Conservation (phyloP, 2,888 invertebrate species). For the Amblyteles armatorius region DNA sequence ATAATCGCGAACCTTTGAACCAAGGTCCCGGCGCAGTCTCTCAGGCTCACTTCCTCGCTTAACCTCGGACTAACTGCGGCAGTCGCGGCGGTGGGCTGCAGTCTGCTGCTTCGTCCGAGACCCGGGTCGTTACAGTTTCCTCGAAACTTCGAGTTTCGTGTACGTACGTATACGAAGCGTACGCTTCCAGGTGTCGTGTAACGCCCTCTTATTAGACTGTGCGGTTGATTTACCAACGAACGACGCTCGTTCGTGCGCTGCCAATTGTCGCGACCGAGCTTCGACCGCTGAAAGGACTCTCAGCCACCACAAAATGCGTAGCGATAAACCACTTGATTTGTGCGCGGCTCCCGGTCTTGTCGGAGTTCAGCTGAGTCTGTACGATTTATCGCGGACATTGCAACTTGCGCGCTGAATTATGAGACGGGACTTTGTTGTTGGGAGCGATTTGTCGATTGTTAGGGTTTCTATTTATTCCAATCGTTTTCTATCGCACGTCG, state of each 20-base stretch:
- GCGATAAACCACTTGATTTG: background rate
- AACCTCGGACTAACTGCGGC: background rate
- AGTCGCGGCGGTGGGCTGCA: background rate
- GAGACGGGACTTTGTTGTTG: too few relatives aligned
- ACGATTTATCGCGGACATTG: too few relatives aligned
- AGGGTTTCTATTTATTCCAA: too few relatives aligned
- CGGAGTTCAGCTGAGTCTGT: background rate
- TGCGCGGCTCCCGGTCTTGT: background rate
- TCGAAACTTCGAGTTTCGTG: background rate
- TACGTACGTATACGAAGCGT: background rate
- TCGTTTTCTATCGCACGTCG: too few relatives aligned
- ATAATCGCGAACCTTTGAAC: slow-evolving; percentile 16
- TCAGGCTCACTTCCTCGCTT: background rate
- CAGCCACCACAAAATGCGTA: background rate
- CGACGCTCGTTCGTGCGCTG: background rate
- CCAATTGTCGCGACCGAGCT: background rate
- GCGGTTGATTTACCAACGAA: background rate
- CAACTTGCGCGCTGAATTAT: too few relatives aligned
- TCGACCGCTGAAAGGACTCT: background rate
- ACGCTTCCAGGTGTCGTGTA: background rate
- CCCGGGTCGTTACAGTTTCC: background rate
- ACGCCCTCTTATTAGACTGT: background rate
- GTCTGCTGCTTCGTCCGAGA: background rate
- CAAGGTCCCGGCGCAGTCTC: background rate
- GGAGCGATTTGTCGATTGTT: too few relatives aligned